Evolutionary conservation across 2,113 vertebrate species (phyloP), one percentile per base, ranked within the genome.

Genomic region (Eudyptes chrysolophus): DNA sequence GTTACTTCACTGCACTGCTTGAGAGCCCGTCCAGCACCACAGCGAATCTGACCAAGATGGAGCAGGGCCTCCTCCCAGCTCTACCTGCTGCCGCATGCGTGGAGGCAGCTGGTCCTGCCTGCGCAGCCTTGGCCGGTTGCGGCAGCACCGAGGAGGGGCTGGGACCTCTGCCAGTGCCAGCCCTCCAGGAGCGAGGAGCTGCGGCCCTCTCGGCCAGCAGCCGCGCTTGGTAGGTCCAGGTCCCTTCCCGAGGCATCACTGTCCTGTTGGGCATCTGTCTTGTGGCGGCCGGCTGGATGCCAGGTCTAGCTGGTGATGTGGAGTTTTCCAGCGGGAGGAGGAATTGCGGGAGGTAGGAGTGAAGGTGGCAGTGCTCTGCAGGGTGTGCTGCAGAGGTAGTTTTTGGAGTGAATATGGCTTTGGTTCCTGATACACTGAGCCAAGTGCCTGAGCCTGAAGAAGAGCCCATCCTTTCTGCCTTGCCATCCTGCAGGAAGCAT

Each of bases 231-330:
- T 34, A 25, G 15, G 36, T 13, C 40, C 22, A 13, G 4, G 21
- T 32, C 6, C 55, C 46, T 48, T 62, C 25, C 48, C 4, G 1
- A 44, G 57, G 5, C 2, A 0, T 27, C 3, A 13, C 48, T 26
- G 17, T 22, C 42, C 22, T 21, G 36, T 16, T 44, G 40, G 44
- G 62, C 1, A 1, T n/a, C 68, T 2, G 1, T 26, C 38, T 18
- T 8, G n/a, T 10, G 29, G 25, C 3, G 0, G 8, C 29, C 4
- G 0, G n/a, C 54, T 71, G 65, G 30, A 4, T 32, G 32, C 40
- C 48, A 10, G 20, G 12, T 80, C 62, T 29, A 4, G 52, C 14
- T 19, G 64, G 42, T 27, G 32, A 48, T 1, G 0, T 21, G 44
- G 64, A 51, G 44, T 24, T 24, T 34, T 38, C 27, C 36, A 17